Evolutionary conservation across 2,113 vertebrate genomes (phyloP).

Genomic region (Sus scrofa): DNA sequence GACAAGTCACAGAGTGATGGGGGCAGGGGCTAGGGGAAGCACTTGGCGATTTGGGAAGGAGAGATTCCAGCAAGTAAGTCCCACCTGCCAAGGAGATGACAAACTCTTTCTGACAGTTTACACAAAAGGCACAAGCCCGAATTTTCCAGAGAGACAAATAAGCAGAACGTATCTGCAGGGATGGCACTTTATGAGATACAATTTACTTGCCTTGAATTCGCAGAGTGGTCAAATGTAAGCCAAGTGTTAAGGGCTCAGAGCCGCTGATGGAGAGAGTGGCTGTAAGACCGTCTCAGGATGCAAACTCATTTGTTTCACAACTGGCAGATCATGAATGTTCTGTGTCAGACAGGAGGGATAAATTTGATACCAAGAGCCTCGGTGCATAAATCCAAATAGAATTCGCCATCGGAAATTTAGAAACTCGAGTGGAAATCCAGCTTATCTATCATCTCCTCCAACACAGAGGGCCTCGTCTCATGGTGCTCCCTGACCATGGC

Average conservation of each 20-base stretch:
- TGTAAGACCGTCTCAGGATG: conserved; percentile 53
- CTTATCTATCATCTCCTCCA: neutral
- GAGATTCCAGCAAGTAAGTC: neutral
- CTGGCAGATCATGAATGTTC: conserved; percentile 55
- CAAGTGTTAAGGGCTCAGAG: conserved; percentile 12
- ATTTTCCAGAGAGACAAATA: conserved; percentile 38
- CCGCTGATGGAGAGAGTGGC: neutral
- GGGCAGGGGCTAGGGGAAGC: accelerated
- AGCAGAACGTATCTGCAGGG: neutral
- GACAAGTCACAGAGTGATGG: neutral
- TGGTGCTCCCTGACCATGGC: neutral
- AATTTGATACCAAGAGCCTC: neutral
- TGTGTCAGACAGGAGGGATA: conserved; percentile 36
- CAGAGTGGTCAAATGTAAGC: neutral
- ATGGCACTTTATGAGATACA: neutral
- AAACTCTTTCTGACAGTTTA: neutral
- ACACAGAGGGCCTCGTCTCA: accelerated
- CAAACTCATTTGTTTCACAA: conserved; percentile 61
- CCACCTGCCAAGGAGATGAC: neutral
- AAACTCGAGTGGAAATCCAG: neutral
- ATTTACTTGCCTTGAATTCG: conserved; percentile 58
- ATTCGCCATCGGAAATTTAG: conserved; percentile 37
- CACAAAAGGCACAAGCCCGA: neutral
- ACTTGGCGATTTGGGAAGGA: neutral
- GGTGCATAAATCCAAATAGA: conserved; percentile 49